phyloP scores from a whole-genome alignment of 2,797 vertebrate species.

The Erethizon dorsatum region DNA sequence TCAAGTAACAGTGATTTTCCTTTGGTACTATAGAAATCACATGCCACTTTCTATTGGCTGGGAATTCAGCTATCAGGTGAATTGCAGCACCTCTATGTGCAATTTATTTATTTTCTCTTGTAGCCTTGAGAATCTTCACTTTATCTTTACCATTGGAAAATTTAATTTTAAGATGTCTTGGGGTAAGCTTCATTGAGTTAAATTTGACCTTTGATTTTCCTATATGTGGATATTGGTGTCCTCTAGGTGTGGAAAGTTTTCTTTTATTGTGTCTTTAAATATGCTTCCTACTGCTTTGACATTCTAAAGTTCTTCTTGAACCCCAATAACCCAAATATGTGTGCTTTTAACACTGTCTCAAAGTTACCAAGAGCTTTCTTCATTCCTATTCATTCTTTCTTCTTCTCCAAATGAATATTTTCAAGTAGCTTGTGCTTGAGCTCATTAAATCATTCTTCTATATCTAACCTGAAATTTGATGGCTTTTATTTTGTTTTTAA shows the following conservation, averaged over 20 bases:
- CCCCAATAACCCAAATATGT: background rate
- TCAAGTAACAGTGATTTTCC: background rate
- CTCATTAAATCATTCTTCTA: background rate
- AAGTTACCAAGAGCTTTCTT: background rate
- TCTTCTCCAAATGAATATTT: background rate
- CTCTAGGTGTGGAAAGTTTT: background rate
- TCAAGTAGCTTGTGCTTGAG: background rate
- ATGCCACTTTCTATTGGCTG: background rate
- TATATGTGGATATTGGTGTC: background rate
- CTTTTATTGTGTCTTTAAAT: background rate
- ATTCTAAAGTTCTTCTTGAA: background rate
- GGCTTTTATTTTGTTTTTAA: background rate
- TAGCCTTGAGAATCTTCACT: background rate
- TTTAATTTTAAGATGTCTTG: background rate
- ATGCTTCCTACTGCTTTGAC: background rate
- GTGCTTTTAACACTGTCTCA: background rate
- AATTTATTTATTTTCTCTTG: background rate
- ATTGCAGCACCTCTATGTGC: background rate
- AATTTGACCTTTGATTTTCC: background rate
- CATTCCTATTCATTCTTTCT: background rate
- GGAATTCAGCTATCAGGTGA: background rate
- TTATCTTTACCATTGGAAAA: background rate
- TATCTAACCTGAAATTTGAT: background rate
- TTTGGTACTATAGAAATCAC: too few species aligned
- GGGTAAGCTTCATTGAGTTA: background rate